Conservation (phyloP, 2,797 vertebrate genomes). For the Cygnus olor region DNA sequence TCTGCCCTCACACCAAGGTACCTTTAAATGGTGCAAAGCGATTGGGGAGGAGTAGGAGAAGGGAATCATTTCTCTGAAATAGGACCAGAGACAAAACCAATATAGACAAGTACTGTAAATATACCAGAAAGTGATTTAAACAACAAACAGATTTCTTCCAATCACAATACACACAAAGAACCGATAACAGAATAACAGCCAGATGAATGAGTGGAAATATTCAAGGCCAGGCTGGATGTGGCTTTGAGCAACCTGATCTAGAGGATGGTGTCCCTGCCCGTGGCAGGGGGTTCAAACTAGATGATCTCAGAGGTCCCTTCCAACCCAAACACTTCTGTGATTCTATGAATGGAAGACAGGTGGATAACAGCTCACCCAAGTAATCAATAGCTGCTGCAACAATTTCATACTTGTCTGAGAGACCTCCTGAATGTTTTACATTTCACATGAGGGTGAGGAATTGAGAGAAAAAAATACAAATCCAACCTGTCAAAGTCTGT, state of each 20-base stretch:
- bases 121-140: neutral
- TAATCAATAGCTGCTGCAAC: neutral
- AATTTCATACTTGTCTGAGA: neutral
- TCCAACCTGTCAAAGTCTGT: neutral
- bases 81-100: neutral
- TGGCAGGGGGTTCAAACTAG: neutral
- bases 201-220: neutral
- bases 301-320: neutral
- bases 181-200: neutral
- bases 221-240: neutral
- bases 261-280: neutral
- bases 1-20: neutral
- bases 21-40: neutral
- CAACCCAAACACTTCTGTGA: neutral
- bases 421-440: neutral
- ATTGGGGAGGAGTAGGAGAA: neutral
- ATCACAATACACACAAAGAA: neutral
- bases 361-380: neutral
- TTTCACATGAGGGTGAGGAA: neutral
- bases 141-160: neutral
- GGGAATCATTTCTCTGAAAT: neutral
- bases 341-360: neutral
- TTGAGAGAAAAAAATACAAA: neutral
- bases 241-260: neutral
- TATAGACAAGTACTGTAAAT: neutral